Base-by-base conservation (phyloP, 1,140 invertebrate species). In the Drosophila rhopaloa region DNA sequence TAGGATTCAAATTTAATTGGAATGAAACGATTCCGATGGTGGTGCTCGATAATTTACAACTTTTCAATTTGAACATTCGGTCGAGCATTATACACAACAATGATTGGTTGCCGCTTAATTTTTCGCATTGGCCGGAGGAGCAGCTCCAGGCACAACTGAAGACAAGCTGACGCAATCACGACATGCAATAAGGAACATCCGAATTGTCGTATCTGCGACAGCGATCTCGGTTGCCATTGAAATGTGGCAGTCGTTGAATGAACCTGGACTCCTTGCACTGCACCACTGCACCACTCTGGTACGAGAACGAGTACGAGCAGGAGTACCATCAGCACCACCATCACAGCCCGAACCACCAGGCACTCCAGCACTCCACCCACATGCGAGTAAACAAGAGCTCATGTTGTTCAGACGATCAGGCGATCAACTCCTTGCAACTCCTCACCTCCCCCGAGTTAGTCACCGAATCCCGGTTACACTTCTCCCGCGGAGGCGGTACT, bases 1-100 rank as follows among this genome's bases (percentile, higher is more conserved):
- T 79, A 83, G 83, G 68, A 91, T 84, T 81, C 78, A 85, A 86
- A 91, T 91, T 91, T 91, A 91, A 91, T 91, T 91, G 88, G 88
- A 84, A 88, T 84, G 81, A 91, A 91, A 81, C 86, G 83, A 75
- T 81, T 81, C 72, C 79, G 88, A 88, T 91, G 81, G 73, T 61
- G 71, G 48, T 67, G 70, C 70, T 65, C 58, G 82, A 88, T 88
- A 89, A 86, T 85, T 85, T 86, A 78, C 63, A 85, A 86, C 82
- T 85, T 86, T 85, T 85, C 81, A 85, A 85, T 86, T 86, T 85
- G 55, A 86, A 78, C 81, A 81, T 73, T 81, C 67, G 67, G 43
- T 67, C 56, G 61, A 53, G 81, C 82, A 77, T 74, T 74, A 68
- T 76, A 84, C 62, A 81, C 79, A 81, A 81, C 81, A 84, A 85